phyloP scores from a whole-genome alignment of 2,797 vertebrate genomes.

The Choloepus didactylus region DNA sequence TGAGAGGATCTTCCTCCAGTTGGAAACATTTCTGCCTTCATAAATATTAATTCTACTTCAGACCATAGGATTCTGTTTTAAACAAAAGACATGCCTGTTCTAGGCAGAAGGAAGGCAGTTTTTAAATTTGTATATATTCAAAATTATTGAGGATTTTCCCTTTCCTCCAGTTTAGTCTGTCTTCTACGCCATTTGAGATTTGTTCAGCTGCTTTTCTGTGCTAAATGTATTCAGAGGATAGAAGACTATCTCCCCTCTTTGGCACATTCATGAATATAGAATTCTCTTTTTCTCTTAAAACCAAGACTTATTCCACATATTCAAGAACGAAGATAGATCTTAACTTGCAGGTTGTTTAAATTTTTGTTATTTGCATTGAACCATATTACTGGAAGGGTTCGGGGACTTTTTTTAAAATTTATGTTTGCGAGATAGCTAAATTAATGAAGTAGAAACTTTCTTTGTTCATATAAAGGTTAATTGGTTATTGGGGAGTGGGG shows the following conservation, averaged over 20 bases:
- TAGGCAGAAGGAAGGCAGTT: slow-evolving; percentile 6
- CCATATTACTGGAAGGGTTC: background rate
- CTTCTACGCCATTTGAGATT: background rate
- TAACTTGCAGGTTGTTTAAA: background rate
- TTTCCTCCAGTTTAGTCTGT: background rate
- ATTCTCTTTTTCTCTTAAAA: slow-evolving; percentile 31
- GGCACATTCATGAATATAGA: slow-evolving; percentile 41
- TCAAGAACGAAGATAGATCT: slow-evolving; percentile 37
- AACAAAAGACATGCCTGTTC: slow-evolving; percentile 21
- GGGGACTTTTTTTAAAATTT: background rate
- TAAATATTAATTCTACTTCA: slow-evolving; percentile 48
- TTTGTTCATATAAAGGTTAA: slow-evolving; percentile 17
- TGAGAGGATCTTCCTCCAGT: slow-evolving; percentile 3
- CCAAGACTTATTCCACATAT: background rate
- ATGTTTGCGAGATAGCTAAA: background rate
- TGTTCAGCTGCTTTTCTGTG: background rate
- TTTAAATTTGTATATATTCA: slow-evolving; percentile 3
- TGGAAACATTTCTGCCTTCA: background rate
- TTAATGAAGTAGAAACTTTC: background rate
- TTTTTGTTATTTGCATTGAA: slow-evolving; percentile 31
- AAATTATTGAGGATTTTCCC: slow-evolving; percentile 2
- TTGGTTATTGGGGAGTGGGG: background rate
- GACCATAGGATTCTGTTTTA: background rate
- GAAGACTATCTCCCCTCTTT: background rate
- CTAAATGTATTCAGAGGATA: slow-evolving; percentile 19